A percentile compares a stretch with the other conserved stretches of the same genome.
Conservation (phyloP, 2,113 vertebrate species). For the Platichthys stellatus region DNA sequence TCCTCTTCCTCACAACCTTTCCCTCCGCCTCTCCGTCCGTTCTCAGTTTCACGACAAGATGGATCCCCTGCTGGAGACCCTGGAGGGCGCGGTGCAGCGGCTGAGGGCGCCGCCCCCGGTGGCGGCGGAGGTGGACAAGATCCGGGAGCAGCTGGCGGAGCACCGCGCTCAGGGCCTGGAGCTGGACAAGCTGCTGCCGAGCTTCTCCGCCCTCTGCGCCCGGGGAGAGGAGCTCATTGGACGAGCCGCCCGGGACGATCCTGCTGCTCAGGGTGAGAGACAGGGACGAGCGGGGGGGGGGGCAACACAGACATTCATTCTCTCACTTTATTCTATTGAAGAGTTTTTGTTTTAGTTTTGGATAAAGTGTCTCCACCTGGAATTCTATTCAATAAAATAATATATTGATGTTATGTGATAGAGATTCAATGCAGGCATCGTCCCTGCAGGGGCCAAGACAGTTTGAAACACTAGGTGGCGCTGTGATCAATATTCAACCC, state of each 20-base stretch:
- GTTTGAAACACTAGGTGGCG: too few species aligned
- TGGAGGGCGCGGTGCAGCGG: constrained; percentile 91
- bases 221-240: constrained; percentile 94
- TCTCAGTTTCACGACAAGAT: constrained; percentile 97
- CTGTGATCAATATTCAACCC: too few species aligned
- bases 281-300: not conserved
- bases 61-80: constrained; percentile 95
- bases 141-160: constrained; percentile 95
- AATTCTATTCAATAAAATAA: too few species aligned
- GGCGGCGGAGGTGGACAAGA: constrained; percentile 98
- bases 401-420: too few species aligned
- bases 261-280: constrained; percentile 92
- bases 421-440: too few species aligned
- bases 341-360: too few species aligned
- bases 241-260: constrained; percentile 90
- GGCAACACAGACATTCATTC: too few species aligned
- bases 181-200: constrained; percentile 96
- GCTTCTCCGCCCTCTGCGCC: constrained; percentile 91
- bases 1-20: not conserved
- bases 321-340: too few species aligned
- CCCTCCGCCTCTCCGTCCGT: not conserved
- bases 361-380: too few species aligned
- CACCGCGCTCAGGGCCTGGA: constrained; percentile 91
- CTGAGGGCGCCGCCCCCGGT: constrained; percentile 91
- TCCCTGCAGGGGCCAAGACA: too few species aligned